phyloP scores from a whole-genome alignment of 2,888 invertebrate species.

The Ophion ventricosus region DNA sequence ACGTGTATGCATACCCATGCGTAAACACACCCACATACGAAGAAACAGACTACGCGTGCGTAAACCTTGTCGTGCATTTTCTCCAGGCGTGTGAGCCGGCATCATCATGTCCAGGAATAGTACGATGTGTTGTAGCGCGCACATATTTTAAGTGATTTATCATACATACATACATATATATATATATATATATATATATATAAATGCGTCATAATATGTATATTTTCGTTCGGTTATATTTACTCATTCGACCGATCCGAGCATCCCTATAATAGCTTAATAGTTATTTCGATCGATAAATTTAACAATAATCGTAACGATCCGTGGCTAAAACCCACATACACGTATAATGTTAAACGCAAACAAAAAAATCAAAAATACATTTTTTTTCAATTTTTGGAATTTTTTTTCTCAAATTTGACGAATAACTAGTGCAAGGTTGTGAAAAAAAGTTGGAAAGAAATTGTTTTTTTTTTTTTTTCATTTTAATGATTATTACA shows the following conservation, averaged over 20 bases:
- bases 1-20: not conserved
- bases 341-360: too few species aligned
- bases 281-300: too few species aligned
- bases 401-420: too few species aligned
- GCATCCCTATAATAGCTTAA: not conserved
- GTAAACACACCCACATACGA: not conserved
- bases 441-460: too few species aligned
- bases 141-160: slow-evolving; percentile 40
- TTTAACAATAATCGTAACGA: too few species aligned
- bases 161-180: slow-evolving; percentile 20
- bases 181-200: not conserved
- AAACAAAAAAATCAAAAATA: too few species aligned
- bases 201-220: not conserved
- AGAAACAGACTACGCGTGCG: not conserved
- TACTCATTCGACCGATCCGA: not conserved
- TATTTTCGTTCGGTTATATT: not conserved
- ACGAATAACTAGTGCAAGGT: too few species aligned
- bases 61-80: slow-evolving; percentile 28
- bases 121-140: slow-evolving; percentile 15
- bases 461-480: too few species aligned
- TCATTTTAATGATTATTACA: too few species aligned
- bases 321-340: too few species aligned
- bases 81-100: slow-evolving; percentile 20
- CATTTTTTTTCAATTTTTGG: too few species aligned
- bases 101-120: slow-evolving; percentile 58